Evolutionary conservation across 2,113 vertebrate genomes (phyloP).

Genomic region (Ceyx cyanopectus): DNA sequence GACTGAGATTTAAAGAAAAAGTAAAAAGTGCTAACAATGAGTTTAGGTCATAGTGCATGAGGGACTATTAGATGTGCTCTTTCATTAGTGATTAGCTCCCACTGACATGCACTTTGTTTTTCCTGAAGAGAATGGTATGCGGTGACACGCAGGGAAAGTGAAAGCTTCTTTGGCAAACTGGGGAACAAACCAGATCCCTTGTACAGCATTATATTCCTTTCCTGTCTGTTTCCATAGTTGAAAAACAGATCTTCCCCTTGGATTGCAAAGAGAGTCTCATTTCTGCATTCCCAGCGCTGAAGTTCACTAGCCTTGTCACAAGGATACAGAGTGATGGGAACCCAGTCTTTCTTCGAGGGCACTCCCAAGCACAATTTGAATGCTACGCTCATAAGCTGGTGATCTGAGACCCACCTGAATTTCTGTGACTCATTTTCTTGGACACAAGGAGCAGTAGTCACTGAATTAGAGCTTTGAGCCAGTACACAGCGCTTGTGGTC

Average conservation of each 20-base stretch:
- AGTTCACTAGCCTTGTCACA: conserved; percentile 85
- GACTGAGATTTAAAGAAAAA: not conserved
- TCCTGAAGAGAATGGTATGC: not conserved
- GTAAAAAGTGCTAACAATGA: not conserved
- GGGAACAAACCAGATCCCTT: conserved; percentile 79
- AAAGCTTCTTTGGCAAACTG: not conserved
- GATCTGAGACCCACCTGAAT: conserved; percentile 91
- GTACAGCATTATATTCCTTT: conserved; percentile 90
- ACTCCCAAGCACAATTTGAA: conserved; percentile 89
- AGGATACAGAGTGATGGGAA: conserved; percentile 81
- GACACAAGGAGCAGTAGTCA: conserved; percentile 78
- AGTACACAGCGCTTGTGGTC: conserved; percentile 88
- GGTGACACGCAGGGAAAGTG: not conserved
- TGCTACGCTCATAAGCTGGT: conserved; percentile 86
- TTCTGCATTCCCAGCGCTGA: conserved; percentile 95
- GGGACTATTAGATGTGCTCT: not conserved
- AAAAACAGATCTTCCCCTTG: conserved; percentile 84
- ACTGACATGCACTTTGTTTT: not conserved
- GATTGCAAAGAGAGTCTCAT: conserved; percentile 92
- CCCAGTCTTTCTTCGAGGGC: conserved; percentile 85
- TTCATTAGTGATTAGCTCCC: not conserved
- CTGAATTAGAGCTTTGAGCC: conserved; percentile 70
- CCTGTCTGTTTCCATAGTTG: conserved; percentile 91
- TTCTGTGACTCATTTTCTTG: conserved; percentile 81
- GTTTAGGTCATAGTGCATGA: not conserved